A percentile compares a stretch with the other conserved stretches of the same genome.
Conservation (phyloP, 2,797 vertebrate genomes). For the Melanotaenia pygmaea region DNA sequence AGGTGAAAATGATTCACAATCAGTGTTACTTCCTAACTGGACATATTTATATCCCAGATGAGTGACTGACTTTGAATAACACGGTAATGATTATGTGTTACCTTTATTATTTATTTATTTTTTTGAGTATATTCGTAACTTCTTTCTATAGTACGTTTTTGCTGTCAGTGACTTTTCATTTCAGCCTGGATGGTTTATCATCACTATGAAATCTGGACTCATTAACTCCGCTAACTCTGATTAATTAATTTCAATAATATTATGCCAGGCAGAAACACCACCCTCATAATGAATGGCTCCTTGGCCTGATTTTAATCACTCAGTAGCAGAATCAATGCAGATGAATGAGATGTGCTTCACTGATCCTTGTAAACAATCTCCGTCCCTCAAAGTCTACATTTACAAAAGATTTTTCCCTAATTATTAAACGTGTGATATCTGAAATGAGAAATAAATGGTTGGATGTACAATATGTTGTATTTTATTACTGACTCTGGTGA, state of each 20-base stretch:
- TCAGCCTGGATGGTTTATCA: slow-evolving; percentile 18
- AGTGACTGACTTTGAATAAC: no score
- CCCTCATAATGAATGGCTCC: slow-evolving; percentile 63
- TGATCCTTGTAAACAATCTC: slow-evolving; percentile 52
- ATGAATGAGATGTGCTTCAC: slow-evolving; percentile 49
- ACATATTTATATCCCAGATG: no score
- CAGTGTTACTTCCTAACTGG: no score
- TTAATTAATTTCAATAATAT: slow-evolving; percentile 69
- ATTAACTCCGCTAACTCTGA: slow-evolving; percentile 36
- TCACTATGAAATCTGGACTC: slow-evolving; percentile 47
- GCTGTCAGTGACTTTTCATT: slow-evolving; percentile 27
- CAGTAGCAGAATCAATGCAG: slow-evolving; percentile 55
- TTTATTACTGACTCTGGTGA: slow-evolving; percentile 37
- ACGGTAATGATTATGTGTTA: no score
- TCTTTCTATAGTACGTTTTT: not conserved
- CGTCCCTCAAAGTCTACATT: slow-evolving; percentile 18
- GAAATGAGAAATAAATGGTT: slow-evolving; percentile 1
- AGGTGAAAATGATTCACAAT: no score
- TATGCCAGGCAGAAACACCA: slow-evolving; percentile 65
- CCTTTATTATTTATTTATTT: no score
- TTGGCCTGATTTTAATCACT: slow-evolving; percentile 64
- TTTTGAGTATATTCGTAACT: slow-evolving; percentile 1
- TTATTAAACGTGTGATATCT: slow-evolving; percentile 27
- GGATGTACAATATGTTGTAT: slow-evolving; percentile 13
- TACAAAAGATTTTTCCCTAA: not conserved